These are phyloP conservation scores for Pluvianellus socialis DNA, from an alignment of 2,113 vertebrate species.

Conservation along the genomic window DNA sequence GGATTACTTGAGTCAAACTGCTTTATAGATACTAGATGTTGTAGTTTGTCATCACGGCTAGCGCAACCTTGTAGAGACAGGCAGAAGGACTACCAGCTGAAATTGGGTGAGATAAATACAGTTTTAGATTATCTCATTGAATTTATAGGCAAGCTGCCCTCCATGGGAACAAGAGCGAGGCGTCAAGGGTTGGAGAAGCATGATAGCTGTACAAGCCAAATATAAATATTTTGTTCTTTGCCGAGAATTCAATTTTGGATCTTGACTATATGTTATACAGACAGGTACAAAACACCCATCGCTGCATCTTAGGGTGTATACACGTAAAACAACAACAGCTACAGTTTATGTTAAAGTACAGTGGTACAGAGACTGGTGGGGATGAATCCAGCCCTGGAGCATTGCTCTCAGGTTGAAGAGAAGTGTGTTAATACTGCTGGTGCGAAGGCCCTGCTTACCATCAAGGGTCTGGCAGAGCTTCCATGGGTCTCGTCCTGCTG, in stretches of 20 bases:
- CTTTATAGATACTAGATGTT: slow-evolving; percentile 7
- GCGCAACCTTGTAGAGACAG: not conserved
- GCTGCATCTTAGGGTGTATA: not conserved
- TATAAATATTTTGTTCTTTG: slow-evolving; percentile 14
- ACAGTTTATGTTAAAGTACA: not conserved
- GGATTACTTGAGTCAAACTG: slow-evolving; percentile 35
- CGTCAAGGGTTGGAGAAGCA: slow-evolving; percentile 20
- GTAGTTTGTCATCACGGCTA: slow-evolving; percentile 15
- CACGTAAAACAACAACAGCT: not conserved
- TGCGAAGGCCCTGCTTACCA: not conserved
- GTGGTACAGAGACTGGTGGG: not conserved
- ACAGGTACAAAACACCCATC: not conserved
- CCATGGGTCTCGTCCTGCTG: not conserved
- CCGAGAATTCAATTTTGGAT: not conserved
- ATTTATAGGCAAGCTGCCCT: slow-evolving; percentile 52
- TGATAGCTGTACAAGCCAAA: not conserved
- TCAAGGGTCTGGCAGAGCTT: not conserved
- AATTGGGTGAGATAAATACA: slow-evolving; percentile 26
- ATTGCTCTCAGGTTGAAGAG: not conserved
- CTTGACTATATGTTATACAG: not conserved
- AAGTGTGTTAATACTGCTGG: not conserved
- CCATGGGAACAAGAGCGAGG: not conserved
- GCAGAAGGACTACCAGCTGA: slow-evolving; percentile 12
- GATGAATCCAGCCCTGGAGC: not conserved
- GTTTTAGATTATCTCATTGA: slow-evolving; percentile 34